Conservation (phyloP, 2,888 invertebrate species). For the Drosophila borborema region DNA sequence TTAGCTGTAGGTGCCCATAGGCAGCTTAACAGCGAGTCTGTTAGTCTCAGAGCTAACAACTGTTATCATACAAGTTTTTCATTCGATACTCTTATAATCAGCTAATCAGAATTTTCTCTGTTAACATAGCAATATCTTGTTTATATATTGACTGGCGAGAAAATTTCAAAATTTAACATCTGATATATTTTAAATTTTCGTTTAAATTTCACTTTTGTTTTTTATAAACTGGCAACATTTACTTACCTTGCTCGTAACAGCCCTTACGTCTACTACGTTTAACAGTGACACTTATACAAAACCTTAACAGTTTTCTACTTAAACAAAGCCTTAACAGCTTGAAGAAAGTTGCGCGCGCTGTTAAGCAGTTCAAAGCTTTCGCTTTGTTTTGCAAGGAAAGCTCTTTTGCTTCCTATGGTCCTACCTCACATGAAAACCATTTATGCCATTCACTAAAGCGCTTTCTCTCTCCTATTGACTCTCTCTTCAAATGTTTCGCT, state of each 20-base stretch:
- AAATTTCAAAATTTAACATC: background rate
- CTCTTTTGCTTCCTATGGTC: conserved; percentile 40
- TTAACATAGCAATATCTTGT: background rate
- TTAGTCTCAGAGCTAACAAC: background rate
- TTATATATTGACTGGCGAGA: background rate
- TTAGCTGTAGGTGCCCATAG: background rate
- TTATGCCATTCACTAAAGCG: conserved; percentile 29
- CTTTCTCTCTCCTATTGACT: background rate
- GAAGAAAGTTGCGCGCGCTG: conserved; percentile 20
- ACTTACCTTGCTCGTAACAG: background rate
- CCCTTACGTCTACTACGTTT: background rate
- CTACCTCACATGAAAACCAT: conserved; percentile 65
- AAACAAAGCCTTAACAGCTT: background rate
- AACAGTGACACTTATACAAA: background rate
- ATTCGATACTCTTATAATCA: too few relatives aligned
- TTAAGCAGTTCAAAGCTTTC: conserved; percentile 26
- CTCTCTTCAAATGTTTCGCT: background rate
- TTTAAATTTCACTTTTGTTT: background rate
- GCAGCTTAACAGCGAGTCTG: background rate
- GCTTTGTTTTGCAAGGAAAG: conserved; percentile 15
- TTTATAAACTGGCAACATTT: background rate
- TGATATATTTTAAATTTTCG: background rate
- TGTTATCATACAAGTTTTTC: background rate
- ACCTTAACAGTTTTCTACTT: background rate
- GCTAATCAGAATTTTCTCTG: background rate